A percentile compares a stretch with the other conserved stretches of the same genome.
phyloP scores from a whole-genome alignment of 2,888 invertebrate species.

The Mantis religiosa region DNA sequence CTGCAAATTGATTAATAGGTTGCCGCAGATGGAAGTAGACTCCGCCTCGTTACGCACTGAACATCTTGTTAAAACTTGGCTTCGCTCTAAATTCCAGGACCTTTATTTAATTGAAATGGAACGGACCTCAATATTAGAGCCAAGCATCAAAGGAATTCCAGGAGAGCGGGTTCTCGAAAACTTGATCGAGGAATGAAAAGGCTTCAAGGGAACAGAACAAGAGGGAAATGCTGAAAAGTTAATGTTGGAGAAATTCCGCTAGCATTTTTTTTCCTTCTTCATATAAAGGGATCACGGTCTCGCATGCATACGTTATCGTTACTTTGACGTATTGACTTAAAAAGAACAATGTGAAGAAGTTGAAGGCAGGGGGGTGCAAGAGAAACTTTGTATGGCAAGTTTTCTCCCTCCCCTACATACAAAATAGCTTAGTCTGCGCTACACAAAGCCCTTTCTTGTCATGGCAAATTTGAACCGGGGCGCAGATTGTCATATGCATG shows the following conservation, averaged over 20 bases:
- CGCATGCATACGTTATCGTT: background rate
- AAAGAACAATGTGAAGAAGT: background rate
- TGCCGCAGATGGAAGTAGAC: background rate
- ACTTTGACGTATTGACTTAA: background rate
- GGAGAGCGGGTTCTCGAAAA: background rate
- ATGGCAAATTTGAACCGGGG: background rate
- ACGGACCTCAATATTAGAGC: background rate
- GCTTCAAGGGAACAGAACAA: background rate
- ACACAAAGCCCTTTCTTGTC: background rate
- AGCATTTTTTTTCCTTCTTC: background rate
- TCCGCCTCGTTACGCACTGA: background rate
- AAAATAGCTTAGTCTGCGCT: background rate
- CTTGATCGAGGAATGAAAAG: background rate
- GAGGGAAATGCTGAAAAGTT: background rate
- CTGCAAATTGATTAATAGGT: background rate
- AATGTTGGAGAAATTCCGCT: background rate
- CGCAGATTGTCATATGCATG: background rate
- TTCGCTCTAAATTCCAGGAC: background rate
- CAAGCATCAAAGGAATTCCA: background rate
- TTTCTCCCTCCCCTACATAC: background rate
- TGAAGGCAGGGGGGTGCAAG: background rate
- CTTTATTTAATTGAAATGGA: background rate
- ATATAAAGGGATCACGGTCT: background rate
- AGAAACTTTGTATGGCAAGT: background rate
- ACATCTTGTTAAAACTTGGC: background rate